A percentile compares a stretch with the other conserved stretches of the same genome.
These are phyloP conservation scores for Apus apus DNA, from an alignment of 2,113 vertebrate genomes.

Conservation along the genomic window DNA sequence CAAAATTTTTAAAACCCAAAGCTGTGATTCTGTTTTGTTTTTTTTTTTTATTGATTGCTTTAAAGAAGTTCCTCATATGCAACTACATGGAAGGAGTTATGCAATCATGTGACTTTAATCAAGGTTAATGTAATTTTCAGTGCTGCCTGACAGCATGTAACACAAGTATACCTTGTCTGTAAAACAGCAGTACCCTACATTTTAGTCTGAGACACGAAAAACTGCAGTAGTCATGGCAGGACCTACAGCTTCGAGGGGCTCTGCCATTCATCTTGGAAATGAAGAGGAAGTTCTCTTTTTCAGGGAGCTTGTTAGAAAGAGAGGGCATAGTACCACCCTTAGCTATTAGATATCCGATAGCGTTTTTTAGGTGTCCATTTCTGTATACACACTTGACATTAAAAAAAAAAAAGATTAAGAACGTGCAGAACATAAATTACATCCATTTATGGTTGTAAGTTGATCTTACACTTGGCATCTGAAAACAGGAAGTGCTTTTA, in stretches of 20 bases:
- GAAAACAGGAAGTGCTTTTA: not conserved
- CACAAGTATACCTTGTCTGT: not conserved
- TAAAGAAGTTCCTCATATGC: not conserved
- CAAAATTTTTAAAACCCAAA: not conserved
- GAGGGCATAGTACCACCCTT: not conserved
- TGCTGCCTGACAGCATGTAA: not conserved
- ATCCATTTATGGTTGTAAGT: fast-evolving
- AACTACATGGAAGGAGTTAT: not conserved
- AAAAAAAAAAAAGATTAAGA: not conserved
- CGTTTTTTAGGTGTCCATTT: not conserved
- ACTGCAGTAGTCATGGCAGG: not conserved
- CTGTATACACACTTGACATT: not conserved
- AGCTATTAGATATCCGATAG: not conserved
- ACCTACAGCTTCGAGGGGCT: not conserved
- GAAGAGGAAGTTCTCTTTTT: not conserved
- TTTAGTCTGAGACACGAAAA: not conserved
- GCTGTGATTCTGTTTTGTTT: not conserved
- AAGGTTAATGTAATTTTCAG: not conserved
- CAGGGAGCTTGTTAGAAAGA: not conserved
- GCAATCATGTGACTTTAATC: not conserved
- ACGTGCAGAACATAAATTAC: not conserved
- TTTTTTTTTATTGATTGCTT: not conserved
- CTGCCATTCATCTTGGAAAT: not conserved
- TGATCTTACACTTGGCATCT: not conserved
- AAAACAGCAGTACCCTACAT: not conserved